Evolutionary conservation across 2,113 vertebrate species (phyloP).

Genomic region (Paramormyrops kingsleyae): DNA sequence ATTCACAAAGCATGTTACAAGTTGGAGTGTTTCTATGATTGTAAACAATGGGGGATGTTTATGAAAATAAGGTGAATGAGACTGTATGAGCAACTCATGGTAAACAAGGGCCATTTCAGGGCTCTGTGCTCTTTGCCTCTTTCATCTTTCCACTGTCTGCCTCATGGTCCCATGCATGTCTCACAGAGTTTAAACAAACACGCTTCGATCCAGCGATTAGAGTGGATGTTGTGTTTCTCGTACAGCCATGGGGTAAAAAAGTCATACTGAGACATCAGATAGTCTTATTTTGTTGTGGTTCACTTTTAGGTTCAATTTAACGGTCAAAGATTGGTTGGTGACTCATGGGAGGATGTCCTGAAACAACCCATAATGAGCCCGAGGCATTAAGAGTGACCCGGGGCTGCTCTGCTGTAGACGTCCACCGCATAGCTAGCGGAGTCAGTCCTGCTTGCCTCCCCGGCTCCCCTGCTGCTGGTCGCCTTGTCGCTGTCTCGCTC

Average conservation of each 20-base stretch:
- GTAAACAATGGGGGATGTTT: not conserved
- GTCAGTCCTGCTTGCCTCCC: not conserved
- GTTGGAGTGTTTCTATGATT: not conserved
- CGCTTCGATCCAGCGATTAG: constrained; percentile 12
- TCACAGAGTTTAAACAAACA: constrained; percentile 5
- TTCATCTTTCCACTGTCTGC: constrained; percentile 3
- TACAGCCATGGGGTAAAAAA: constrained; percentile 23
- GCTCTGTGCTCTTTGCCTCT: constrained; percentile 21
- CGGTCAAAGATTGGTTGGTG: constrained; percentile 46
- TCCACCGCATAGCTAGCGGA: not conserved
- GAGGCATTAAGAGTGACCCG: constrained; percentile 35
- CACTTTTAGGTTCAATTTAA: constrained; percentile 14
- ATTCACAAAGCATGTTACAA: not conserved
- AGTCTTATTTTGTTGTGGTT: constrained; percentile 39
- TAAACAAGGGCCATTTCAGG: constrained; percentile 12
- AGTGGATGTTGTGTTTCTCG: constrained; percentile 22
- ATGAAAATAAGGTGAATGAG: not conserved
- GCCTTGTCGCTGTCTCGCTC: not conserved
- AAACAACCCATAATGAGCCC: constrained; percentile 4
- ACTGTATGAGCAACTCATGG: constrained; percentile 18
- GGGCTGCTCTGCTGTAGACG: not conserved
- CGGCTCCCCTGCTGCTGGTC: not conserved
- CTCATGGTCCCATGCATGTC: not conserved
- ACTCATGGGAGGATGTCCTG: constrained; percentile 50
- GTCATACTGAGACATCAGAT: constrained; percentile 38